These are phyloP conservation scores for Etia nguti DNA, from an alignment of 2,113 vertebrate genomes.

Conservation along the genomic window DNA sequence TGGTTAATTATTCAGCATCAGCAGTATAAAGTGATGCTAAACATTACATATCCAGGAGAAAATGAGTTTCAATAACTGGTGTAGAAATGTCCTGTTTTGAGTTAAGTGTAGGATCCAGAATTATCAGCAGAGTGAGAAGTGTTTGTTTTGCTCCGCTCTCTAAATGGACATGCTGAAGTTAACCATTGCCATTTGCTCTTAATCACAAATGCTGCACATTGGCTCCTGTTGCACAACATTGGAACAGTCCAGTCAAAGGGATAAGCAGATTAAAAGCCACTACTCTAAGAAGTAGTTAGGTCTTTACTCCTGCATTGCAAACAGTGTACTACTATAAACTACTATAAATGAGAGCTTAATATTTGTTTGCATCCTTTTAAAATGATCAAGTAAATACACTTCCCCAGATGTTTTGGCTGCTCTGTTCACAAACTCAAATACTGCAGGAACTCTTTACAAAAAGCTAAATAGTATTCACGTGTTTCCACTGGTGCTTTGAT, in stretches of 20 bases:
- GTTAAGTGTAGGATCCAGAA: neutral
- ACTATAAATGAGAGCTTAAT: neutral
- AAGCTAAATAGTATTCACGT: neutral
- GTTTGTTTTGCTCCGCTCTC: neutral
- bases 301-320: neutral
- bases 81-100: neutral
- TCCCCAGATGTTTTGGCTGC: neutral
- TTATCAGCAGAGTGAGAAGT: constrained; percentile 28
- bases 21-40: neutral
- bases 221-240: neutral
- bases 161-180: constrained; percentile 24
- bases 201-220: neutral
- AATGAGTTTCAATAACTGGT: neutral
- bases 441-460: neutral
- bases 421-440: neutral
- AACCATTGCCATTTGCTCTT: neutral
- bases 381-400: neutral
- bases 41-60: neutral
- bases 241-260: neutral
- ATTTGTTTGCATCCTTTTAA: neutral
- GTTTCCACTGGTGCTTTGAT: neutral
- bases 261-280: neutral
- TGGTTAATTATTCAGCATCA: neutral
- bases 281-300: neutral
- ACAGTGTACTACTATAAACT: fast-evolving